These are phyloP conservation scores for Oreochromis aureus DNA, from an alignment of 2,113 vertebrate species.

Conservation along the genomic window DNA sequence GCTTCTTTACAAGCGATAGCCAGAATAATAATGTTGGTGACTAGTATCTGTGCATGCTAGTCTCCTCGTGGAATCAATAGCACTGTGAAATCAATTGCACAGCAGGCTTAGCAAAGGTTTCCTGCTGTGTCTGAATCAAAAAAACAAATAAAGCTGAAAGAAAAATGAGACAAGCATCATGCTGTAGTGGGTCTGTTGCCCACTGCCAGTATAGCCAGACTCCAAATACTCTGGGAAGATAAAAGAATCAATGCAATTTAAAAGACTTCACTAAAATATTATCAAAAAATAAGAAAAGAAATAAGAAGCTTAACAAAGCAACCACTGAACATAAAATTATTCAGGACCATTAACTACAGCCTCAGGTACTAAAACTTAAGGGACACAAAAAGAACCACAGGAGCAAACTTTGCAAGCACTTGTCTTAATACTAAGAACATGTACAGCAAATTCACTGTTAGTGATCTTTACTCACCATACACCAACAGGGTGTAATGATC, in stretches of 20 bases:
- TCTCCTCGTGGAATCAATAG: constrained; percentile 35
- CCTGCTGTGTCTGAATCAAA: constrained; percentile 21
- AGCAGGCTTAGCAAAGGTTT: constrained; percentile 21
- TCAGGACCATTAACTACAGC: background rate
- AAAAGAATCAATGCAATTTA: constrained; percentile 17
- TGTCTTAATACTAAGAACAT: background rate
- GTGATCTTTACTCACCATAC: constrained; percentile 76
- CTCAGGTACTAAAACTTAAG: background rate
- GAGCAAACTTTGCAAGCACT: background rate
- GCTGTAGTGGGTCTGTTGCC: constrained; percentile 10
- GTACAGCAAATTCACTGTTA: background rate
- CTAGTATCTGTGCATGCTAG: background rate
- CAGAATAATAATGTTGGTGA: constrained; percentile 27
- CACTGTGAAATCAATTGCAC: constrained; percentile 30
- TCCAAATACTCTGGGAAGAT: constrained; percentile 1
- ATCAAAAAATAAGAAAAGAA: constrained; percentile 8
- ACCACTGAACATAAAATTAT: background rate
- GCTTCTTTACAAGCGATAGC: constrained; percentile 3
- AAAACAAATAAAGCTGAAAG: constrained; percentile 45
- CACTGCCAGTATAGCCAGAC: background rate
- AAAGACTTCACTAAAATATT: background rate
- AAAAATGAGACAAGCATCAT: constrained; percentile 16
- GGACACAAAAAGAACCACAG: background rate
- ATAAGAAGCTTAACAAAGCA: background rate
- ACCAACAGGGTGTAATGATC: constrained; percentile 88